phyloP scores from a whole-genome alignment of 2,113 vertebrate species.

The Lamprotornis superbus region DNA sequence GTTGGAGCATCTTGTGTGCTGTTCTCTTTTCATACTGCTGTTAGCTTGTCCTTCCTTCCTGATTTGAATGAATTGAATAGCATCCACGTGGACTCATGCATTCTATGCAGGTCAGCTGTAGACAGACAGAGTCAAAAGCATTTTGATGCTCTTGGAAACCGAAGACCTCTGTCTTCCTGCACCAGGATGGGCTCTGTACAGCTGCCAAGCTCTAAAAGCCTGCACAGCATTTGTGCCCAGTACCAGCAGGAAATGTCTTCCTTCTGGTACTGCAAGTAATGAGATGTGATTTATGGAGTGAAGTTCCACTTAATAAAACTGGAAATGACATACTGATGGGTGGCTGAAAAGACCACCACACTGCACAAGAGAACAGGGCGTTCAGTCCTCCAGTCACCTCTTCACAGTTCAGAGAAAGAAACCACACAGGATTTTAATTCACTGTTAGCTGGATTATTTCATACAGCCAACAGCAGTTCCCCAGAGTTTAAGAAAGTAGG shows the following conservation, averaged over 20 bases:
- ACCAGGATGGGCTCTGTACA: neutral
- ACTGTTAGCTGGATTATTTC: neutral
- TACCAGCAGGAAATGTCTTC: slow-evolving; percentile 43
- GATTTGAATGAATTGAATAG: neutral
- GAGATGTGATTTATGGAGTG: slow-evolving; percentile 39
- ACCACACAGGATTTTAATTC: slow-evolving; percentile 1
- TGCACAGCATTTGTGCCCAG: slow-evolving; percentile 20
- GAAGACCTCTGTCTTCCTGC: neutral
- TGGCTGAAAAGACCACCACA: slow-evolving; percentile 27
- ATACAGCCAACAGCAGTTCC: neutral
- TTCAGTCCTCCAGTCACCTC: neutral
- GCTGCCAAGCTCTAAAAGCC: slow-evolving; percentile 32
- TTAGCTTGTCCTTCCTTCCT: neutral
- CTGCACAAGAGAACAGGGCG: neutral
- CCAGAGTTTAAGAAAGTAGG: neutral
- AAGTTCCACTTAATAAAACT: slow-evolving; percentile 24
- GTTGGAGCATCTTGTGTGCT: neutral
- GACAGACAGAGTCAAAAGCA: neutral
- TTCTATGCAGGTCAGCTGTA: neutral
- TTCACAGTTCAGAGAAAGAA: slow-evolving; percentile 7
- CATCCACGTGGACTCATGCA: neutral
- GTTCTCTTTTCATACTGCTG: neutral
- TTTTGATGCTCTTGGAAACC: neutral
- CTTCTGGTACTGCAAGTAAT: neutral
- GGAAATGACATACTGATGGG: slow-evolving; percentile 32